phyloP scores from a whole-genome alignment of 2,888 invertebrate genomes.

The Schrankia costaestrigalis region DNA sequence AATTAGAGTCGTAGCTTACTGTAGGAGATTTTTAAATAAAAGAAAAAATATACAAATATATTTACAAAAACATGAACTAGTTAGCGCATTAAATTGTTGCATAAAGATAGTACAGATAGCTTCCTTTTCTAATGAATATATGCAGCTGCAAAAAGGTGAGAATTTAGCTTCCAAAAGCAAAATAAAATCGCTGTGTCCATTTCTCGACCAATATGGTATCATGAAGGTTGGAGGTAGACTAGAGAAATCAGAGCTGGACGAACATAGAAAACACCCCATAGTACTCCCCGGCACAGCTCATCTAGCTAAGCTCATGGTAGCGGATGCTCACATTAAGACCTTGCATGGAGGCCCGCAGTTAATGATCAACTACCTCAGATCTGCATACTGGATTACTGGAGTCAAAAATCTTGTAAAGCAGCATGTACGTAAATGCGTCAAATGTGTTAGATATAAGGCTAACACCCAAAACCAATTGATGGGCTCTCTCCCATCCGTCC shows the following conservation, averaged over 20 bases:
- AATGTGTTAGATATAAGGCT: slow-evolving; percentile 2
- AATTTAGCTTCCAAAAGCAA: background rate
- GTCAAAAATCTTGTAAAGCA: background rate
- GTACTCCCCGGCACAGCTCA: slow-evolving; percentile 1
- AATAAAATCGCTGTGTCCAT: background rate
- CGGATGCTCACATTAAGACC: background rate
- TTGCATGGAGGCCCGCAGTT: slow-evolving; percentile 2
- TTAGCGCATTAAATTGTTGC: background rate
- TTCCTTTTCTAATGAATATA: slow-evolving; percentile 1
- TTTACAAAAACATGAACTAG: slow-evolving; percentile 2
- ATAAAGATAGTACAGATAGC: slow-evolving; percentile 1
- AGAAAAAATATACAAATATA: background rate
- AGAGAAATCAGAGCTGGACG: background rate
- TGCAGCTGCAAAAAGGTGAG: background rate
- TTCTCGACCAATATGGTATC: background rate
- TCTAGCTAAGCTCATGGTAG: slow-evolving; percentile 1
- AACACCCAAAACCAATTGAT: background rate
- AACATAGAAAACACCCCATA: background rate
- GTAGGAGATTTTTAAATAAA: background rate
- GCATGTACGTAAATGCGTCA: slow-evolving; percentile 1
- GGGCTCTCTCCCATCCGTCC: background rate
- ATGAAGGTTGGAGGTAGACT: slow-evolving; percentile 2
- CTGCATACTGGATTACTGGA: slow-evolving; percentile 2
- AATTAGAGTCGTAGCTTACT: slow-evolving; percentile 3
- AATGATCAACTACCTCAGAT: slow-evolving; percentile 1